Base-by-base conservation (phyloP, 2,888 invertebrate genomes). In the Anthophora plumipes region DNA sequence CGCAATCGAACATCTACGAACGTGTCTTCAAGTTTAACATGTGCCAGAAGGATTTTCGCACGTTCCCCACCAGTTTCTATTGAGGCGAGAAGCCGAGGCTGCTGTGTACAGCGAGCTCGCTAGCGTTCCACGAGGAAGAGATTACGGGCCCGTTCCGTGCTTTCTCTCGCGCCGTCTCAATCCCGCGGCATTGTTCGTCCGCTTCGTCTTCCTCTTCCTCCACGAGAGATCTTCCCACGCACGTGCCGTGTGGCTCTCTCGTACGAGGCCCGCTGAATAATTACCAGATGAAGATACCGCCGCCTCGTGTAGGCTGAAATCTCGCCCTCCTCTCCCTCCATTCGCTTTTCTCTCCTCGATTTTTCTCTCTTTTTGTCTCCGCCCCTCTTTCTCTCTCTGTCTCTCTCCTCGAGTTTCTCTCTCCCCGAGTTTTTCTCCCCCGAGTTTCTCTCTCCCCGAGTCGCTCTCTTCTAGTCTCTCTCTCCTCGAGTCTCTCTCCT, bases 231-330 rank as follows among this genome's bases (percentile, higher is more conserved):
- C 91, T 91, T 91, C 91, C 91, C 91, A 90, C 91, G 89, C 91
- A 90, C 88, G 89, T 88, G 88, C 88, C 85, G 80, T 69, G 77
- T 67, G 77, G 82, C 84, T 82, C 78, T 74, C 84, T 80, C 88
- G 86, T 84, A 82, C 83, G 77, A 77, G 85, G 81, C 83, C 89
- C 84, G 87, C 85, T 89, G 90, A 90, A 91, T 91, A 91, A 91
- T 91, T 91, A 91, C 90, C 88, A 91, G 91, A 91, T 90, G 91
- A 90, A 91, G 90, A 91, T 91, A 91, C 89, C 84, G 87, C 85
- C 86, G 88, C 86, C 85, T 89, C 84, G 90, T 85, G 90, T 90
- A 89, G 89, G 89, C 71, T 84, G 89, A 83, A 76, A 77, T 78
- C 80, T 82, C 72, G 73, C 52, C 31, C 70, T 61, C 64, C 68